phyloP scores from a whole-genome alignment of 1,140 invertebrate genomes.

The Dryas iulia region DNA sequence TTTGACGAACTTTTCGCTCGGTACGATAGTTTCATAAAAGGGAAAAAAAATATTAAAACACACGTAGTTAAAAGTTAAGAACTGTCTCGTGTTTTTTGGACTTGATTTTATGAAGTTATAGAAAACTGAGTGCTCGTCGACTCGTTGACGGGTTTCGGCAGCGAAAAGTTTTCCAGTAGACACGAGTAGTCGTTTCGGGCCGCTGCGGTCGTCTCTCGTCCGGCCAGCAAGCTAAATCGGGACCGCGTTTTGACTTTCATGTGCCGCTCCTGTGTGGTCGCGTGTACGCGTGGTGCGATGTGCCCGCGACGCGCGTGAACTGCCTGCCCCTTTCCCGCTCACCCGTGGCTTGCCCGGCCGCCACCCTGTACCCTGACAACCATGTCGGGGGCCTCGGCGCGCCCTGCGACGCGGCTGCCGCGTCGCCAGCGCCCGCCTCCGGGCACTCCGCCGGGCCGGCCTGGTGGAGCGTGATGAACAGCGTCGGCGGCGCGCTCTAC shows the following conservation, averaged over 20 bases:
- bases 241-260: constrained; percentile 77
- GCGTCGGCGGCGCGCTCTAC: constrained; percentile 81
- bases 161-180: constrained; percentile 35
- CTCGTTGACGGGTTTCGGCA: constrained; percentile 42
- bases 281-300: constrained; percentile 74
- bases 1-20: constrained; percentile 21
- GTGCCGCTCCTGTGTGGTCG: constrained; percentile 68
- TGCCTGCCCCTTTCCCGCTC: constrained; percentile 66
- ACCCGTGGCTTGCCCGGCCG: constrained; percentile 89
- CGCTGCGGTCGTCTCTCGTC: constrained; percentile 54
- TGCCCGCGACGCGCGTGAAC: constrained; percentile 72
- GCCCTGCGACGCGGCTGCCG: constrained; percentile 85
- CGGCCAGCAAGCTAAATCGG: constrained; percentile 71
- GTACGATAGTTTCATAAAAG: constrained; percentile 2
- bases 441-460: constrained; percentile 89
- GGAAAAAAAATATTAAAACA: not conserved
- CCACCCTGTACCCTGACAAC: constrained; percentile 89
- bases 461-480: constrained; percentile 92
- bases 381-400: constrained; percentile 86
- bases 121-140: constrained; percentile 40
- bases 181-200: constrained; percentile 28
- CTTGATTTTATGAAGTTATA: constrained; percentile 48
- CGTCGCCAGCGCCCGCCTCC: constrained; percentile 88
- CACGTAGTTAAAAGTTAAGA: constrained; percentile 3
- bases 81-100: constrained; percentile 41